These are phyloP conservation scores for Drosophila barbarae DNA, from an alignment of 2,888 invertebrate species.

Conservation along the genomic window DNA sequence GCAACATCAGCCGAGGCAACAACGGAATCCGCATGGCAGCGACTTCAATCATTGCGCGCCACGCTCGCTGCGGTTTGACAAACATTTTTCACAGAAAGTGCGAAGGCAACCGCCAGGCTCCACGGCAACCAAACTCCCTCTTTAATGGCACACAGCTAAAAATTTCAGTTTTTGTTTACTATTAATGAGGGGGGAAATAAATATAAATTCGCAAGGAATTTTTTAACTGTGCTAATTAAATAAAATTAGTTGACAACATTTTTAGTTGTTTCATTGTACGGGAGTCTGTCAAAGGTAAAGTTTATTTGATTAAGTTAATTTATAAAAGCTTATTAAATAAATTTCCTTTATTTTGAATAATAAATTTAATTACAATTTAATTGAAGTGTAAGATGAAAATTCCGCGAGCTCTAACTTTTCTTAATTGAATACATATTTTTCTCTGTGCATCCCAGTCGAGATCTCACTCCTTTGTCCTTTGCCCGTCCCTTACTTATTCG, in stretches of 20 bases:
- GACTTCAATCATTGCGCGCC: constrained; percentile 69
- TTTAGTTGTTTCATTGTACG: neutral
- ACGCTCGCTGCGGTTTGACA: constrained; percentile 71
- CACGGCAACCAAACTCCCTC: constrained; percentile 19
- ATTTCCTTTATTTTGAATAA: neutral
- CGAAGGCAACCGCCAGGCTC: constrained; percentile 39
- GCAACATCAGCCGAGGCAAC: constrained; percentile 43
- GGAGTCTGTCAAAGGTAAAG: too few relatives aligned
- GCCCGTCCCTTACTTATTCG: constrained; percentile 37
- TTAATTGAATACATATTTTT: neutral
- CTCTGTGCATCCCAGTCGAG: constrained; percentile 20
- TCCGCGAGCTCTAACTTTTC: neutral
- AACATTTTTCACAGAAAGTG: constrained; percentile 71
- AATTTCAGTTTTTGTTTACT: neutral
- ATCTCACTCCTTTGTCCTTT: constrained; percentile 11
- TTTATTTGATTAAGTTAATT: neutral
- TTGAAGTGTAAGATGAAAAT: neutral
- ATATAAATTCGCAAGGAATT: neutral
- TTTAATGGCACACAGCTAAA: constrained; percentile 29
- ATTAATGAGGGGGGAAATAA: neutral
- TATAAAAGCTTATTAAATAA: neutral
- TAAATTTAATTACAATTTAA: neutral
- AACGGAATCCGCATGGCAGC: constrained; percentile 64
- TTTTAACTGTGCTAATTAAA: neutral
- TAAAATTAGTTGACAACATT: neutral